Evolutionary conservation across 2,888 invertebrate genomes (phyloP).

Genomic region (Drosophila ezoana): DNA sequence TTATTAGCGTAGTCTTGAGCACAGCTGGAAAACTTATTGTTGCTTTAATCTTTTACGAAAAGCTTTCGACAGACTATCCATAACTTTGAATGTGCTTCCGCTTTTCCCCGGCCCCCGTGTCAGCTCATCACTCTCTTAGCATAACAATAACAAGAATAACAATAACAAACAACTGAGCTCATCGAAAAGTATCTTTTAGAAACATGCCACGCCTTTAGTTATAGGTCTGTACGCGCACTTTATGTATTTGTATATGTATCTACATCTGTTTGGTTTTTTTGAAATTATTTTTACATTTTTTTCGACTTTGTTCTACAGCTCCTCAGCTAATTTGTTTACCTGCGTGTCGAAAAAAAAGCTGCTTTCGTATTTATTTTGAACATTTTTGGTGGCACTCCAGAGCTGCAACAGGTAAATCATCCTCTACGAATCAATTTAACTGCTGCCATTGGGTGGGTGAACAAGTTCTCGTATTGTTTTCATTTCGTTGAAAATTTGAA

Average conservation of each 20-base stretch:
- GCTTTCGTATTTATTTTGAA: constrained; percentile 55
- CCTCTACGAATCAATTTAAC: constrained; percentile 50
- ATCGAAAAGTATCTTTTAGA: constrained; percentile 58
- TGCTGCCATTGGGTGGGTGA: constrained; percentile 24
- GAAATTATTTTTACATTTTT: constrained; percentile 37
- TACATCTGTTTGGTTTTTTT: constrained; percentile 65
- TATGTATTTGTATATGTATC: constrained; percentile 24
- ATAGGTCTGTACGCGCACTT: constrained; percentile 3
- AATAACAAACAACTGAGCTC: constrained; percentile 65
- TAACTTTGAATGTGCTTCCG: constrained; percentile 57
- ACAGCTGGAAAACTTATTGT: constrained; percentile 31
- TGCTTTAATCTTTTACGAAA: constrained; percentile 33
- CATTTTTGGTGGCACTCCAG: constrained; percentile 31
- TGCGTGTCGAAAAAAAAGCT: constrained; percentile 19
- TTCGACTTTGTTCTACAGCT: constrained; percentile 28
- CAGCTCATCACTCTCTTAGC: constrained; percentile 10
- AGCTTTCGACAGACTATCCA: constrained; percentile 29
- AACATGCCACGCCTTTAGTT: constrained; percentile 40
- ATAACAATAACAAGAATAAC: constrained; percentile 41
- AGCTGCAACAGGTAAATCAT: constrained; percentile 47
- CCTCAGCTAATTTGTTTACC: constrained; percentile 67
- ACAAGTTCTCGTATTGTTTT: constrained; percentile 24
- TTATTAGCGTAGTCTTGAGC: constrained; percentile 55
- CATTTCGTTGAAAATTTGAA: constrained; percentile 35
- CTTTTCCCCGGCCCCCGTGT: constrained; percentile 6